Conservation (phyloP, 2,113 vertebrate species). For the Caloenas nicobarica region DNA sequence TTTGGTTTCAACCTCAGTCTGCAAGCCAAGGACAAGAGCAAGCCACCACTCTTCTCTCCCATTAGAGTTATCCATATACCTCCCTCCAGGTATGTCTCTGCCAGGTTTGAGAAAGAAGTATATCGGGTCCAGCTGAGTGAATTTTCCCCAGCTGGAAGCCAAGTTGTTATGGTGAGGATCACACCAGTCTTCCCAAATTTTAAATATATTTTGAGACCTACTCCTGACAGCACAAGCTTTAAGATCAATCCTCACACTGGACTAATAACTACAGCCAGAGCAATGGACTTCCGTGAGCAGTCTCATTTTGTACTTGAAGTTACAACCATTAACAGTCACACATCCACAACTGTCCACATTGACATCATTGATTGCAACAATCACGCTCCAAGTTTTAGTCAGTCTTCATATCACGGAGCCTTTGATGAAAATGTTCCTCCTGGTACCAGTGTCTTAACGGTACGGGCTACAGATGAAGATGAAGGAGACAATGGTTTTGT, state of each 20-base stretch:
- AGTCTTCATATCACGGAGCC: slow-evolving; percentile 78
- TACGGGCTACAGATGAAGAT: slow-evolving; percentile 85
- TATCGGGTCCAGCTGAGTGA: slow-evolving; percentile 88
- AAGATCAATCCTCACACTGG: slow-evolving; percentile 86
- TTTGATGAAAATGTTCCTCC: slow-evolving; percentile 88
- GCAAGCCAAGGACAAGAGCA: slow-evolving; percentile 83
- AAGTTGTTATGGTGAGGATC: slow-evolving; percentile 81
- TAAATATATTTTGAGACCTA: slow-evolving; percentile 83
- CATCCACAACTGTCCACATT: slow-evolving; percentile 77
- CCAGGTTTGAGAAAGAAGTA: slow-evolving; percentile 82
- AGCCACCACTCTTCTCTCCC: slow-evolving; percentile 78
- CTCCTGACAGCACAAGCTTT: slow-evolving; percentile 78
- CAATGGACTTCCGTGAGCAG: slow-evolving; percentile 81
- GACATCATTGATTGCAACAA: slow-evolving; percentile 90
- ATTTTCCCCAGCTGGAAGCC: slow-evolving; percentile 86
- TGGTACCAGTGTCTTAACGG: slow-evolving; percentile 85
- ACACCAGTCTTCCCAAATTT: slow-evolving; percentile 70
- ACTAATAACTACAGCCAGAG: slow-evolving; percentile 82
- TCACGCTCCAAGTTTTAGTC: slow-evolving; percentile 84
- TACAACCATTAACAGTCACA: slow-evolving; percentile 73
- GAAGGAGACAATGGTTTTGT: slow-evolving; percentile 86
- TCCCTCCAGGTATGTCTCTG: slow-evolving; percentile 69
- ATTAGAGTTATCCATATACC: slow-evolving; percentile 83
- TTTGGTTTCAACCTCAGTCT: slow-evolving; percentile 92
- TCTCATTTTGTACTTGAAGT: slow-evolving; percentile 86